A percentile compares a stretch with the other conserved stretches of the same genome.
These are phyloP conservation scores for Automeris io DNA, from an alignment of 2,888 invertebrate species.

Conservation along the genomic window DNA sequence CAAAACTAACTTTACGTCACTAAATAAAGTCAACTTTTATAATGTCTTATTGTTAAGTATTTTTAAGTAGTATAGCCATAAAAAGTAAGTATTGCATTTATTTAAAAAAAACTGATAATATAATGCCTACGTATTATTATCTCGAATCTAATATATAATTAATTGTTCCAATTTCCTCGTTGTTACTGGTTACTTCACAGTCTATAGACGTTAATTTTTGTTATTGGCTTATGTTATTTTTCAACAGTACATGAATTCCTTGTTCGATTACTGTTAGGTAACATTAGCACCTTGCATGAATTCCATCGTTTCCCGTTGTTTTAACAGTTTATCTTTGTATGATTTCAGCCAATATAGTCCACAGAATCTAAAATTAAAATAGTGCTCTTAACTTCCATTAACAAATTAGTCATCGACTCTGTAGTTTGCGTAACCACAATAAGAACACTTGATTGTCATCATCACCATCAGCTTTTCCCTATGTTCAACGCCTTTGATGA, in stretches of 20 bases:
- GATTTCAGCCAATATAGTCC: not conserved
- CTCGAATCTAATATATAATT: too few relatives aligned
- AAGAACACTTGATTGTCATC: conserved; percentile 4
- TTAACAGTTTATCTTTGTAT: conserved; percentile 11
- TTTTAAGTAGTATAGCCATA: too few relatives aligned
- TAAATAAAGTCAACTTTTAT: too few relatives aligned
- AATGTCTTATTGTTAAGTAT: too few relatives aligned
- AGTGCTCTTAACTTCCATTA: not conserved
- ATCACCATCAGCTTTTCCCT: conserved; percentile 23
- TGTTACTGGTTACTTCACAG: conserved; percentile 6
- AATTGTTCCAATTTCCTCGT: conserved; percentile 6
- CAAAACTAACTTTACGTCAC: too few relatives aligned
- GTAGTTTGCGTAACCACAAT: not conserved
- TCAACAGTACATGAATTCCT: conserved; percentile 9
- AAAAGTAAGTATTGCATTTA: too few relatives aligned
- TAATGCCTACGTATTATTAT: too few relatives aligned
- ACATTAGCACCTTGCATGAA: conserved; percentile 19
- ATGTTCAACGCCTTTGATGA: conserved; percentile 41
- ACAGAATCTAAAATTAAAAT: not conserved
- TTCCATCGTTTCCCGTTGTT: conserved; percentile 20
- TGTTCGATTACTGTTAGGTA: conserved; percentile 18
- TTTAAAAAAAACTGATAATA: too few relatives aligned
- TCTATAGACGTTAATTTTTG: too few relatives aligned
- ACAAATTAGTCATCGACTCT: not conserved
- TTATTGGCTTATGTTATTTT: too few relatives aligned